Conservation (phyloP, 92 coral and sea anemone genomes). For the Phymanthus crucifer region DNA sequence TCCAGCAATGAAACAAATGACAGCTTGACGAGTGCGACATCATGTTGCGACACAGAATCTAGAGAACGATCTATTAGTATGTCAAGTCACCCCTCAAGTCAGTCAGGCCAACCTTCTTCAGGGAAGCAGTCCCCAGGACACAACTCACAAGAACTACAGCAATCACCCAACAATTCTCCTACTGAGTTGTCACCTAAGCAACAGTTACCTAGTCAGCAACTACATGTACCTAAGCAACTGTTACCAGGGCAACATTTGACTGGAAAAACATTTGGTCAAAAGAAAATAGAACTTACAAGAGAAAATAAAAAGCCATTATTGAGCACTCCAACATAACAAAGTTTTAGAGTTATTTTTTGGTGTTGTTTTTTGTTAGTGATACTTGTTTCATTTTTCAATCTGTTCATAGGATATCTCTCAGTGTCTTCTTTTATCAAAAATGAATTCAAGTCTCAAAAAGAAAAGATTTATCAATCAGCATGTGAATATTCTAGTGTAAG, state of each 20-base stretch:
- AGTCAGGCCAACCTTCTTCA: constrained; percentile 26
- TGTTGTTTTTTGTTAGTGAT: not conserved
- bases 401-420: not conserved
- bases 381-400: not conserved
- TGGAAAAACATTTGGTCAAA: not conserved
- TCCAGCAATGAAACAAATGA: constrained; percentile 83
- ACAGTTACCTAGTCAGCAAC: no score
- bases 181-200: not conserved
- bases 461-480: no score
- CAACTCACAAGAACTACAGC: not conserved
- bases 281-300: not conserved
- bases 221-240: constrained; percentile 1
- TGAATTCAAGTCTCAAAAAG: no score
- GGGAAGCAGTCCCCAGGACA: constrained; percentile 8
- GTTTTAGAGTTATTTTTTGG: not conserved
- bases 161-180: constrained; percentile 3
- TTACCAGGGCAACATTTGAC: not conserved
- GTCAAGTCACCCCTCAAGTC: constrained; percentile 63
- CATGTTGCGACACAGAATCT: constrained; percentile 62
- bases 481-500: no score
- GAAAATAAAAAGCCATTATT: not conserved
- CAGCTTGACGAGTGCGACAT: constrained; percentile 70
- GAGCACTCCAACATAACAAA: not conserved
- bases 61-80: constrained; percentile 65
- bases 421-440: no score